A percentile compares a stretch with the other conserved stretches of the same genome.
phyloP scores from a whole-genome alignment of 1,140 invertebrate species.

The Orussus abietinus region DNA sequence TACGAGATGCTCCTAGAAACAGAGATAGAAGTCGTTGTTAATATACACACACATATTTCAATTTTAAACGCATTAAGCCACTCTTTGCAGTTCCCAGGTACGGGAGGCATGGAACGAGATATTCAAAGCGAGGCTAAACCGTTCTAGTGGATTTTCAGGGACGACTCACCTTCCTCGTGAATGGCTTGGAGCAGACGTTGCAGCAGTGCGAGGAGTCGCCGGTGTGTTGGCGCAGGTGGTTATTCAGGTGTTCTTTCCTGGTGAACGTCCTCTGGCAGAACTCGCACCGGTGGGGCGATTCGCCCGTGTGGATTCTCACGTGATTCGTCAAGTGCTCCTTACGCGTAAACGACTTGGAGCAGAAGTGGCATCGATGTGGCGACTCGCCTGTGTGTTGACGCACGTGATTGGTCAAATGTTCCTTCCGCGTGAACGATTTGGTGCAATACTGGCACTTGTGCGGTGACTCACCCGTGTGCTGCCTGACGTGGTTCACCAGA shows the following conservation, averaged over 20 bases:
- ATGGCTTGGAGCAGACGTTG: slow-evolving; percentile 81
- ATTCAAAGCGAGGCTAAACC: too few relatives aligned
- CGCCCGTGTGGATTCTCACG: slow-evolving; percentile 67
- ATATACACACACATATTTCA: too few relatives aligned
- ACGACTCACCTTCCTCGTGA: slow-evolving; percentile 69
- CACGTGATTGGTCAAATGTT: slow-evolving; percentile 87
- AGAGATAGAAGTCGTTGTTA: slow-evolving; percentile 4
- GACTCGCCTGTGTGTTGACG: slow-evolving; percentile 74
- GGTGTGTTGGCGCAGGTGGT: slow-evolving; percentile 84
- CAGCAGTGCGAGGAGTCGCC: slow-evolving; percentile 84
- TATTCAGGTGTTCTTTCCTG: slow-evolving; percentile 75
- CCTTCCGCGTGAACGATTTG: slow-evolving; percentile 82
- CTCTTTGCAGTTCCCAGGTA: too few relatives aligned
- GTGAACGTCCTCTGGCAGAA: slow-evolving; percentile 80
- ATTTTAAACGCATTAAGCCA: too few relatives aligned
- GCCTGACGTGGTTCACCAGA: slow-evolving; percentile 62
- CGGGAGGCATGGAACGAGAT: too few relatives aligned
- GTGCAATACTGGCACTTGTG: slow-evolving; percentile 64
- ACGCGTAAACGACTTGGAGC: slow-evolving; percentile 79
- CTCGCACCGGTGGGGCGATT: slow-evolving; percentile 77
- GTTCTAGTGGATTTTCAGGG: too few relatives aligned
- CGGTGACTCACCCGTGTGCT: slow-evolving; percentile 71
- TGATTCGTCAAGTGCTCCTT: slow-evolving; percentile 79
- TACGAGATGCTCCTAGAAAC: slow-evolving; percentile 62
- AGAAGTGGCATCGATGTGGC: slow-evolving; percentile 77